These are phyloP conservation scores for Neodiprion fabricii DNA, from an alignment of 1,140 invertebrate species.

Conservation along the genomic window DNA sequence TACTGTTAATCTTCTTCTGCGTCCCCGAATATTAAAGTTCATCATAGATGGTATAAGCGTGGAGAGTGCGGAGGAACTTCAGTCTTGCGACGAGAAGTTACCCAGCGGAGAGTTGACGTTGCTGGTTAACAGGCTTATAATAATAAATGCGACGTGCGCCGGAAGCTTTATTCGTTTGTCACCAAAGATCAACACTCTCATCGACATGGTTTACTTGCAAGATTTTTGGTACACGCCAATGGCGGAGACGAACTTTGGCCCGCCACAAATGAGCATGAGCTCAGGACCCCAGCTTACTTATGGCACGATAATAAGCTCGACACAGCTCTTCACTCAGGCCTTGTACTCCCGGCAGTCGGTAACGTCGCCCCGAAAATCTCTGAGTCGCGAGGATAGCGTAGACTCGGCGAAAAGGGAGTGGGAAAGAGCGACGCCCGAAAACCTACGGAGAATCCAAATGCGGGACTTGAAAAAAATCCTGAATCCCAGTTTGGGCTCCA, in stretches of 20 bases:
- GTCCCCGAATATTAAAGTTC: conserved; percentile 58
- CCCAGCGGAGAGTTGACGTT: conserved; percentile 53
- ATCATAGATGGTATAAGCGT: conserved; percentile 60
- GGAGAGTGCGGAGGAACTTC: conserved; percentile 56
- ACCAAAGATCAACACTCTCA: conserved; percentile 51
- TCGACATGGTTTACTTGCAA: conserved; percentile 56
- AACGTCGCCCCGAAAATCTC: conserved; percentile 9
- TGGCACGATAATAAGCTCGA: conserved; percentile 58
- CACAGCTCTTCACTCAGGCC: conserved; percentile 58
- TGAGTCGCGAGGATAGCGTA: conserved; percentile 43
- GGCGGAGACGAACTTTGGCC: conserved; percentile 59
- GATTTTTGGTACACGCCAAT: conserved; percentile 59
- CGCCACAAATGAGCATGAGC: conserved; percentile 58
- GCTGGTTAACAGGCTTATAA: conserved; percentile 56
- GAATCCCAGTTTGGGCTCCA: not conserved
- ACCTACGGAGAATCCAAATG: conserved; percentile 46
- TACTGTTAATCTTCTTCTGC: conserved; percentile 54
- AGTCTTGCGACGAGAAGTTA: conserved; percentile 54
- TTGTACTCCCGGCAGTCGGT: conserved; percentile 38
- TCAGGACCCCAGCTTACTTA: conserved; percentile 56
- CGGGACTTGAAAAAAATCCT: conserved; percentile 53
- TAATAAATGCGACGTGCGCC: conserved; percentile 56
- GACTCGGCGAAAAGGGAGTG: conserved; percentile 55
- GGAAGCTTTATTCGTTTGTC: conserved; percentile 56
- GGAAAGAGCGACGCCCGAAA: conserved; percentile 53